Percentiles rank a stretch among this genome's conserved stretches.
These are phyloP conservation scores for Lipotes vexillifer DNA, from an alignment of 2,113 vertebrate genomes.

Conservation along the genomic window DNA sequence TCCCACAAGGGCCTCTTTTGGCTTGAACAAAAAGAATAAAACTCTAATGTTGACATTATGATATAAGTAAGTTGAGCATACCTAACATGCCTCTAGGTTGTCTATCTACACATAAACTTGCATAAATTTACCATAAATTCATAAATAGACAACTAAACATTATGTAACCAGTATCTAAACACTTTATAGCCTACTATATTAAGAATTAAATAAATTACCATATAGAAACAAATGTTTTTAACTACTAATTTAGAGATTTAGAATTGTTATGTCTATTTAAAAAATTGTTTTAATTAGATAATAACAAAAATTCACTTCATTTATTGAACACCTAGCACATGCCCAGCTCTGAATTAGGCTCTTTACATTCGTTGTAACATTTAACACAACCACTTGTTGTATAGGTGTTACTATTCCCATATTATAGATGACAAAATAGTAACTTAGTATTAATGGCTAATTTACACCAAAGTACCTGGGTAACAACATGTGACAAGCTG, in stretches of 20 bases:
- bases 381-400: neutral
- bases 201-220: neutral
- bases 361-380: neutral
- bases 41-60: neutral
- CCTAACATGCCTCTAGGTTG: neutral
- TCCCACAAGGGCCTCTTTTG: neutral
- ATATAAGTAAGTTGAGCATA: neutral
- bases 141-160: neutral
- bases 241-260: neutral
- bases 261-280: neutral
- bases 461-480: neutral
- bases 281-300: neutral
- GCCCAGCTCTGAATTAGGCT: neutral
- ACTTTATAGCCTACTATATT: neutral
- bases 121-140: neutral
- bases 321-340: neutral
- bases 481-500: neutral
- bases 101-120: neutral
- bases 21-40: slow-evolving; percentile 23
- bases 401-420: neutral
- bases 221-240: neutral
- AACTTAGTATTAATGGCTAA: neutral
- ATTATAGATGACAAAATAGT: neutral
- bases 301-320: neutral
- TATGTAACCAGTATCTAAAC: neutral